Base-by-base conservation (phyloP, 1,140 invertebrate species). In the Aphelinus atriplicis region DNA sequence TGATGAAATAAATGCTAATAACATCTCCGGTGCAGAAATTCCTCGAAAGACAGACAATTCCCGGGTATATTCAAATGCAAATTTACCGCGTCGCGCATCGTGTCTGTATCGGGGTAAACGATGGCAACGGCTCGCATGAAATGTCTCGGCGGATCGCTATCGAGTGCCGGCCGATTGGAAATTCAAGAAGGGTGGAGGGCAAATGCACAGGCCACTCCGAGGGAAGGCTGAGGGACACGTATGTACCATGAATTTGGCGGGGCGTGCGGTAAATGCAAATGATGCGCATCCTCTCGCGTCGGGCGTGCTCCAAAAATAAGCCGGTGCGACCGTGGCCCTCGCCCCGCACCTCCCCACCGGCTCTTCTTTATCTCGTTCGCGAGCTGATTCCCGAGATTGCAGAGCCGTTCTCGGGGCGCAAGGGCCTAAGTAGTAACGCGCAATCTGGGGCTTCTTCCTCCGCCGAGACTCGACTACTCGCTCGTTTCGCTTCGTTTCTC, bases 401-500 rank as follows among this genome's bases (percentile, higher is more conserved):
- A 69, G 46, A 69, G 48, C 50, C 6, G 53, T 65, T 65, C n/a
- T 10, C 26, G 7, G 26, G 42, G 57, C 10, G n/a, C 47, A 58
- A 50, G 60, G 51, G 46, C 2, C 47, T 68, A 57, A 57, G 43
- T 57, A 58, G 3, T 47, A n/a, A 4, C 42, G 9, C 0, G 26
- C 26, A 26, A 26, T 26, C 26, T 55, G 5, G 1, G 7, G 2
- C 5, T 51, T 68, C 6, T 50, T 42, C n/a, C 7, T 26, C 26
- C 26, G n/a, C 51, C 56, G 45, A n/a, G 58, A 69, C 50, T 69
- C 47, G 50, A 60, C 57, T 50, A 26, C 26, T 26, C 57, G 50
- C 26, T 26, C 57, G 50, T 69, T 69, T 51, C n/a, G 5, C 50
- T 65, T 65, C 50, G 43, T 53, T 65, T n/a, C n/a, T 53, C 63